Percentiles rank a stretch among this genome's conserved stretches.
Conservation (phyloP, 2,888 invertebrate genomes). For the Elgonia sp. region DNA sequence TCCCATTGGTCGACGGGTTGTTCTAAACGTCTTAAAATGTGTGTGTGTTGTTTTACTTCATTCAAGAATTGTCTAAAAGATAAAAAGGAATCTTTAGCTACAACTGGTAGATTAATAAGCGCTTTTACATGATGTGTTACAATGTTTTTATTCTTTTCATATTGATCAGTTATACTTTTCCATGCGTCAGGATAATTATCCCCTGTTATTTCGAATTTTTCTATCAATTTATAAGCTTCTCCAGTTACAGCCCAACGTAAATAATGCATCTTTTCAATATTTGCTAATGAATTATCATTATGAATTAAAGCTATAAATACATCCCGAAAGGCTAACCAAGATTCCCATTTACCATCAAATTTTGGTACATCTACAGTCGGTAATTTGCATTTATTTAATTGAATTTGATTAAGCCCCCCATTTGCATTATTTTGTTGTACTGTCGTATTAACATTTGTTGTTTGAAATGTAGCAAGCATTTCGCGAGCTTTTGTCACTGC, state of each 20-base stretch:
- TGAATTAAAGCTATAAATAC: slow-evolving; percentile 27
- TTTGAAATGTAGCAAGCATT: neutral
- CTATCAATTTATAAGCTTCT: slow-evolving; percentile 41
- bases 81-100: slow-evolving; percentile 25
- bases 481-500: neutral
- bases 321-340: slow-evolving; percentile 40
- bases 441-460: neutral
- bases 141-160: slow-evolving; percentile 45
- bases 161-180: slow-evolving; percentile 24
- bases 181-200: slow-evolving; percentile 42
- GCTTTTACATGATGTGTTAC: slow-evolving; percentile 25
- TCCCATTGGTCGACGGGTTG: slow-evolving; percentile 48
- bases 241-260: slow-evolving; percentile 42
- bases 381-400: slow-evolving; percentile 30
- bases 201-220: slow-evolving; percentile 39
- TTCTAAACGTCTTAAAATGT: slow-evolving; percentile 8
- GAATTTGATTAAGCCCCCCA: neutral
- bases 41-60: neutral
- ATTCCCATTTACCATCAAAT: slow-evolving; percentile 46
- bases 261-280: slow-evolving; percentile 52
- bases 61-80: slow-evolving; percentile 34
- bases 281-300: slow-evolving; percentile 14
- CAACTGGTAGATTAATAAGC: slow-evolving; percentile 19
- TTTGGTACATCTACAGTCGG: slow-evolving; percentile 44
- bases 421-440: slow-evolving; percentile 19